Conservation (phyloP, 2,888 invertebrate species). For the Hypselothyrea guttata region DNA sequence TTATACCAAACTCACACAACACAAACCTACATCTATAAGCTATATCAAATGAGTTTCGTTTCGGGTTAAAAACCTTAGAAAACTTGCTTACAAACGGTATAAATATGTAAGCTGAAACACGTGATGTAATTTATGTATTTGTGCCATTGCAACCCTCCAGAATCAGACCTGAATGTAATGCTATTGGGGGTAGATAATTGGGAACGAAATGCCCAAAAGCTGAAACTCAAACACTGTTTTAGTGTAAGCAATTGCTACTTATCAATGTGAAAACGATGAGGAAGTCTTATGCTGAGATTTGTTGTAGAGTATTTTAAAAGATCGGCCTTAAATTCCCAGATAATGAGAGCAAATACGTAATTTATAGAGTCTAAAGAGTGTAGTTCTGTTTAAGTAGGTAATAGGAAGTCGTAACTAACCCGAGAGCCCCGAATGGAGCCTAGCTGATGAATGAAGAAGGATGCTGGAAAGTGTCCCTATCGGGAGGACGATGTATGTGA, state of each 20-base stretch:
- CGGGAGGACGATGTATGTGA: constrained; percentile 11
- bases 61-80: constrained; percentile 18
- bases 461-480: constrained; percentile 26
- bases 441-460: constrained; percentile 52
- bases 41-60: constrained; percentile 28
- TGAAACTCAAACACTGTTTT: too few relatives aligned
- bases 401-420: constrained; percentile 39
- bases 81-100: constrained; percentile 26
- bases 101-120: constrained; percentile 64
- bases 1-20: not conserved
- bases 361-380: not conserved
- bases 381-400: constrained; percentile 14
- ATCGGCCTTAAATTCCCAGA: too few relatives aligned
- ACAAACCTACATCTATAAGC: not conserved
- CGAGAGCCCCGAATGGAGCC: constrained; percentile 20
- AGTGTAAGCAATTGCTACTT: too few relatives aligned
- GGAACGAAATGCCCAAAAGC: not conserved
- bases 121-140: constrained; percentile 65
- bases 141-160: constrained; percentile 36
- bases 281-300: too few relatives aligned
- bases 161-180: too few relatives aligned
- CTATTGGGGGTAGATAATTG: too few relatives aligned
- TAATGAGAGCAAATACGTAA: not conserved
- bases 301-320: too few relatives aligned
- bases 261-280: too few relatives aligned